These are phyloP conservation scores for Chondrosia reniformis DNA, from an alignment of 37 sponge, comb jelly and placozoan species.

Conservation along the genomic window DNA sequence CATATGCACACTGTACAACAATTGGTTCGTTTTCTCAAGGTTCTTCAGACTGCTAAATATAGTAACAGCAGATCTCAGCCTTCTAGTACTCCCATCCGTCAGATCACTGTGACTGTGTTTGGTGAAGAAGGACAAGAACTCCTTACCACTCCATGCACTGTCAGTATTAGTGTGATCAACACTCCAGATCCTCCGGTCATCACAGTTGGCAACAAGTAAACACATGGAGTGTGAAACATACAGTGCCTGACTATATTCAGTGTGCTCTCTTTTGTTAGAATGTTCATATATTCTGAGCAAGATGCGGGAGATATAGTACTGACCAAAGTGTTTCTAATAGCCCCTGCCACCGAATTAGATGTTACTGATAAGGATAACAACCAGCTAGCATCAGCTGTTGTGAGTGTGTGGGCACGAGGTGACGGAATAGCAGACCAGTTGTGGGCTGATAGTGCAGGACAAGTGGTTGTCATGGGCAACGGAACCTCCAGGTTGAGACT, in stretches of 20 bases:
- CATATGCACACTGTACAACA: too few relatives aligned
- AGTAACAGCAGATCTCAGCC: background rate
- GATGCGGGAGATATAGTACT: background rate
- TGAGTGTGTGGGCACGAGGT: background rate
- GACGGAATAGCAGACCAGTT: background rate
- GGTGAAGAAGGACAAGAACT: too few relatives aligned
- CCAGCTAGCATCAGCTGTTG: background rate
- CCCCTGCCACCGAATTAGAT: constrained; percentile 2
- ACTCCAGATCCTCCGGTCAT: constrained; percentile 45
- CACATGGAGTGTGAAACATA: too few relatives aligned
- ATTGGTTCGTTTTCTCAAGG: background rate
- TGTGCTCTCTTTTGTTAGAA: too few relatives aligned
- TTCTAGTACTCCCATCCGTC: background rate
- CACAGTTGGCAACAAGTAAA: too few relatives aligned
- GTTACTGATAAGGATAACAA: constrained; percentile 54
- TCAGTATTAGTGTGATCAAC: constrained; percentile 35
- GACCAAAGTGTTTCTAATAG: too few relatives aligned
- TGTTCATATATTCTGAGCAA: background rate
- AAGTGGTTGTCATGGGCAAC: background rate
- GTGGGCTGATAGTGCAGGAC: background rate
- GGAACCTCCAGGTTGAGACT: background rate
- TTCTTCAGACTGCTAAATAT: background rate
- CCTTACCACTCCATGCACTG: too few relatives aligned
- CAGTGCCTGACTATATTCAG: too few relatives aligned
- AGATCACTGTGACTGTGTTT: too few relatives aligned